These are phyloP conservation scores for Leptinotarsa undecemlineata DNA, from an alignment of 1,140 invertebrate species.

Conservation along the genomic window DNA sequence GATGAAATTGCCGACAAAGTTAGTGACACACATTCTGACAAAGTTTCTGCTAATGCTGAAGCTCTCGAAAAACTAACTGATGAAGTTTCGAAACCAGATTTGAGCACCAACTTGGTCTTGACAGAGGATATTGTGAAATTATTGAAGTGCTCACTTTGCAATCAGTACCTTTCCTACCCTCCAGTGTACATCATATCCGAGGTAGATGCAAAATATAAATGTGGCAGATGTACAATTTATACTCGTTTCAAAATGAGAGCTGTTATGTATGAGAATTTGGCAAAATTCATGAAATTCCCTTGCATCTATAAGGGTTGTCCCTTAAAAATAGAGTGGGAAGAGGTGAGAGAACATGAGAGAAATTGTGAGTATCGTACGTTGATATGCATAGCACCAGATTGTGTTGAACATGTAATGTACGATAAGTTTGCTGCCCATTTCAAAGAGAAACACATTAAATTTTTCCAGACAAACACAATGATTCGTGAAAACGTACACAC, in stretches of 20 bases:
- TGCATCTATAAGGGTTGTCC: conserved; percentile 21
- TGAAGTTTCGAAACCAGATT: background rate
- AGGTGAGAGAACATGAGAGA: conserved; percentile 18
- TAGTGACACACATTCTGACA: no score
- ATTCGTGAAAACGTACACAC: conserved; percentile 1
- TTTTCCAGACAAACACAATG: conserved; percentile 1
- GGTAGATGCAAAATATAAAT: conserved; percentile 21
- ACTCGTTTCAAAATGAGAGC: conserved; percentile 15
- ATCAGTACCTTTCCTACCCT: conserved; percentile 7
- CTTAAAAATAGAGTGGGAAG: background rate
- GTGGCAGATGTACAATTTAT: conserved; percentile 17
- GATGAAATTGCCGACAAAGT: no score
- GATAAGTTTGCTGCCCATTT: conserved; percentile 15
- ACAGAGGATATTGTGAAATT: conserved; percentile 16
- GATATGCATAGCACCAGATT: conserved; percentile 8
- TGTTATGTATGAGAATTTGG: conserved; percentile 22
- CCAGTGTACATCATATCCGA: conserved; percentile 16
- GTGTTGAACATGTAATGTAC: background rate
- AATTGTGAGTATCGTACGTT: conserved; percentile 19
- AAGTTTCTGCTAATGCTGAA: no score
- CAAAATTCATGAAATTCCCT: conserved; percentile 25
- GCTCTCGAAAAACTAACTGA: background rate
- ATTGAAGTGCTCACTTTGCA: conserved; percentile 22
- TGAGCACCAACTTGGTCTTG: background rate
- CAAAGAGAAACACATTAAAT: conserved; percentile 23